Evolutionary conservation across 1,140 invertebrate genomes (phyloP), one percentile per base, ranked within the genome.

Genomic region (Anadara kagoshimensis): DNA sequence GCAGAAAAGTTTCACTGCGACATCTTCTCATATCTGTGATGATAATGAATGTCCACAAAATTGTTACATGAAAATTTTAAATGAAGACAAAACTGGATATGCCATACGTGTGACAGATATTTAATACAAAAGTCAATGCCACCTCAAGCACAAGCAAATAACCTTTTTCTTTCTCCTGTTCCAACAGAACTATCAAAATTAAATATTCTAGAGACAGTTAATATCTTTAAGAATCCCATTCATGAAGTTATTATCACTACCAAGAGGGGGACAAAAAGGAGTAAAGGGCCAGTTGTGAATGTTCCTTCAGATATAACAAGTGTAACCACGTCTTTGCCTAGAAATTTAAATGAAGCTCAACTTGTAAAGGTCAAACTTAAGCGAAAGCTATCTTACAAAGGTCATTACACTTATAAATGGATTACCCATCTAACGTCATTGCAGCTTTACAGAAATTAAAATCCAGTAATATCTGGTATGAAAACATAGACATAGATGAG

Each of bases 211-310:
- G 56, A 59, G 36, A 45, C 66, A 68, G 24, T 47, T 68, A n/a
- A 20, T 68, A 12, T 7, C 66, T 1, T 16, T 59, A 24, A 58
- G 66, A 45, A 68, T 68, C 20, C 66, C 66, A 3, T 68, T 68
- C 43, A 68, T 68, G 66, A 57, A 68, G 24, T 16, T 68, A 10
- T 20, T 58, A 16, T 57, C 53, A 45, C 47, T 72, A 12, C 58
- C 69, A 16, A 14, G 69, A 49, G 70, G 70, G 11, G 54, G 56
- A 22, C 59, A 72, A n/a, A 64, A 26, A 14, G 63, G 69, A 12
- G 44, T 72, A 1, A 65, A 72, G 41, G 69, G 29, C 61, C 47
- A 29, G 45, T 72, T 5, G 69, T 72, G 4, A 72, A 72, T 66
- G 62, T 72, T 14, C 69, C 69, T 1, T 57, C 69, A 18, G 56